Evolutionary conservation across 2,113 vertebrate genomes (phyloP).

Genomic region (Triplophysa siluroides): DNA sequence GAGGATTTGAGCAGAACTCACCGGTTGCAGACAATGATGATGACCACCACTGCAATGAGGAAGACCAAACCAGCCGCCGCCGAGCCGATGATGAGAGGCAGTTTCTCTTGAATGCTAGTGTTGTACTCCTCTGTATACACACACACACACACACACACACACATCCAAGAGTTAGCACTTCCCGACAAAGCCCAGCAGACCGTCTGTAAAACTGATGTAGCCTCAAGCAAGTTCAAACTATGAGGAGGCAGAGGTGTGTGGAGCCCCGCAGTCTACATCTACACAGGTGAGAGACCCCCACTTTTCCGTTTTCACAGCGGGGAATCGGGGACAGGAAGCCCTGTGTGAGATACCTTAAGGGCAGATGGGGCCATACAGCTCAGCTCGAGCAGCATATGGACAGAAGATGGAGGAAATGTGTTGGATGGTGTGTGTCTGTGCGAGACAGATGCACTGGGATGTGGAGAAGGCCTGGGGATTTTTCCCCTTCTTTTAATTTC

Average conservation of each 20-base stretch:
- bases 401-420: conserved; percentile 64
- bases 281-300: conserved; percentile 36
- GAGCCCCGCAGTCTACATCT: conserved; percentile 8
- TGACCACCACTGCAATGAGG: conserved; percentile 92
- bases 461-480: conserved; percentile 55
- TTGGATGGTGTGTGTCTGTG: conserved; percentile 63
- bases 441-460: conserved; percentile 66
- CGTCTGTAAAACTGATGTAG: conserved; percentile 33
- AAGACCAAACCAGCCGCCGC: conserved; percentile 91
- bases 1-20: conserved; percentile 69
- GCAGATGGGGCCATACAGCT: conserved; percentile 35
- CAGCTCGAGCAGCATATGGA: conserved; percentile 69
- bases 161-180: conserved; percentile 33
- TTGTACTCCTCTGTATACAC: conserved; percentile 87
- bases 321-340: conserved; percentile 28
- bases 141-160: conserved; percentile 4
- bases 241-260: not conserved
- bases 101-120: conserved; percentile 95
- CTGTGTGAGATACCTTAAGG: conserved; percentile 38
- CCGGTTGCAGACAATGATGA: conserved; percentile 94
- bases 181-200: conserved; percentile 29
- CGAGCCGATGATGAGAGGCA: conserved; percentile 95
- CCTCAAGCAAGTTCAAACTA: conserved; percentile 41
- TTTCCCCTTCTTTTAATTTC: not conserved
- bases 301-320: conserved; percentile 2